A percentile compares a stretch with the other conserved stretches of the same genome.
Conservation (phyloP, 2,113 vertebrate species). For the Aegypius monachus region DNA sequence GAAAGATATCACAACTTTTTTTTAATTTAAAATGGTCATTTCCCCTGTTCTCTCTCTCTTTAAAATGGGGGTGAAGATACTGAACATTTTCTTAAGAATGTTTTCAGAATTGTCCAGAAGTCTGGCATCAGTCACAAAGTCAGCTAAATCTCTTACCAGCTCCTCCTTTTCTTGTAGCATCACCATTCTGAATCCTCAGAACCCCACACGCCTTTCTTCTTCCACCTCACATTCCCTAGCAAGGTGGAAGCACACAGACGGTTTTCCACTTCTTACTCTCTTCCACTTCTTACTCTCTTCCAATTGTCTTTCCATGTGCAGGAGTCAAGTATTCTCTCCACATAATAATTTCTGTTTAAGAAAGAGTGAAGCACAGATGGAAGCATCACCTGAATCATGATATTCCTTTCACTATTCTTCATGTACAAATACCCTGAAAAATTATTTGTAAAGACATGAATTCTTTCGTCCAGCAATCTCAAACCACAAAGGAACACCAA, state of each 20-base stretch:
- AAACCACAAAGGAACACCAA: neutral
- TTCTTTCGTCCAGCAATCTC: neutral
- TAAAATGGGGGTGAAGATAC: neutral
- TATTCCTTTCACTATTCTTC: neutral
- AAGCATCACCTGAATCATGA: neutral
- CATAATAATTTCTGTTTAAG: neutral
- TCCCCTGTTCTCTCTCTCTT: neutral
- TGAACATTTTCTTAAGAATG: neutral
- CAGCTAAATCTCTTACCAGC: neutral
- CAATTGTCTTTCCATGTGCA: neutral
- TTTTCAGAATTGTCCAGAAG: neutral
- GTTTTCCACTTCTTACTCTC: neutral
- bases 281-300: neutral
- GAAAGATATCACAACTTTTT: neutral
- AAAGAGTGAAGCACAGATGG: neutral
- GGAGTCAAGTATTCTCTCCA: neutral
- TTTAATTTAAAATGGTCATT: neutral
- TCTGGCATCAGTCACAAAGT: neutral
- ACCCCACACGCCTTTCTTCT: neutral
- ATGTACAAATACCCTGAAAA: neutral
- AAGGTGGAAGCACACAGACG: neutral
- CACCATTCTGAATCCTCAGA: neutral
- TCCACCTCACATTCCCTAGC: fast-evolving
- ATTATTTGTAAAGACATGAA: neutral
- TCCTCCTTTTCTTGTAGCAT: neutral